Evolutionary conservation across 2,888 invertebrate species (phyloP), one percentile per base, ranked within the genome.

Genomic region (Trilocha varians): DNA sequence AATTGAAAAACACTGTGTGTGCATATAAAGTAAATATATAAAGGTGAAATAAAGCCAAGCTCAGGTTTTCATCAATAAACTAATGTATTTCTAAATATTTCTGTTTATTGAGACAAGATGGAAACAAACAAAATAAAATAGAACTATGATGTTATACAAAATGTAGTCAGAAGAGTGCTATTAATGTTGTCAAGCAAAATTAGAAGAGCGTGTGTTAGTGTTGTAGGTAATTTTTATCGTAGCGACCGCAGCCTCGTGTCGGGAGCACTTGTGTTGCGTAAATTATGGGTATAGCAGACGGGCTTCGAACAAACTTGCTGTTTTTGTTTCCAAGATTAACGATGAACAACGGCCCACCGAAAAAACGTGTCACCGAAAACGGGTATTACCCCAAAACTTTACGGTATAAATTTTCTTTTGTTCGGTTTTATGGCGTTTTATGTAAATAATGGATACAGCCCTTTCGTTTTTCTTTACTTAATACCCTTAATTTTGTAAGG

Each of bases 311-410:
- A 65, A 77, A 78, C 77, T 80, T 77, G 70, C 70, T 73, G 77
- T 82, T 83, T 82, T 82, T 79, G 78, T 83, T 82, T 78, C 73
- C 70, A 82, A 82, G 80, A 82, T 83, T 79, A 84, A 82, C 82
- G 78, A 83, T 75, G 78, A 80, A 78, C 77, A 76, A 76, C 76
- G 72, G 65, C 76, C 67, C 73, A 2, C 72, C 73, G 71, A 76
- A 79, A 80, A 80, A 80, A 77, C 67, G 73, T 74, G 78, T 78
- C 78, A 78, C 78, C 70, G 69, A 73, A 69, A 76, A 77, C 76
- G 74, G 75, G 77, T 78, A 78, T 78, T 75, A 68, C 72, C 70
- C 70, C 64, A 63, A 78, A 79, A 76, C 57, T 75, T 78, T 73
- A 58, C 70, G 67, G 70, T 74, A 74, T 77, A 79, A 72, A 78